Conservation (phyloP, 2,888 invertebrate species). For the Strigamia maritima region DNA sequence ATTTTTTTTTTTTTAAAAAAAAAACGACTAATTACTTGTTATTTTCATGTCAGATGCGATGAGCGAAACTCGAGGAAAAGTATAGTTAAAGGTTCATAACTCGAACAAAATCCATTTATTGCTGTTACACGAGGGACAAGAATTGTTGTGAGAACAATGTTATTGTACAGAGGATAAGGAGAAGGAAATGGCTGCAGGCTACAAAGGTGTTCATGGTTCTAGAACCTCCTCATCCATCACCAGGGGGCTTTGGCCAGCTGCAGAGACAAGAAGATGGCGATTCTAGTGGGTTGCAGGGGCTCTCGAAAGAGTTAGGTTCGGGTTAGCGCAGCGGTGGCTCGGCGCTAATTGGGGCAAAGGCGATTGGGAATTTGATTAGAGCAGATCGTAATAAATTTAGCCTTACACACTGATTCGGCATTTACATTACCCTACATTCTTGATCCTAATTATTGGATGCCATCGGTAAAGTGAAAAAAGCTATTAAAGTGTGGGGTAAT, state of each 20-base stretch:
- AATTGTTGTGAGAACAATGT: not conserved
- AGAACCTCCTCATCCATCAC: conserved; percentile 20
- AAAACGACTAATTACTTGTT: not conserved
- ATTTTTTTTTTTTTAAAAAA: not conserved
- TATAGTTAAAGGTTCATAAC: not conserved
- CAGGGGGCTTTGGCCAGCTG: not conserved
- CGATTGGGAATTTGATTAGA: conserved; percentile 20
- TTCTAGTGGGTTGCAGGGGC: not conserved
- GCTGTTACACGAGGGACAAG: too few relatives aligned
- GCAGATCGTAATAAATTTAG: conserved; percentile 9
- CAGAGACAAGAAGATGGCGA: conserved; percentile 18
- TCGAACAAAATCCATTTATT: not conserved
- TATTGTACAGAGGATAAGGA: not conserved
- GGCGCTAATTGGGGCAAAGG: conserved; percentile 22
- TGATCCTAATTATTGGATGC: conserved; percentile 13
- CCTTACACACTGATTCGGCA: not conserved
- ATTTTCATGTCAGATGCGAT: not conserved
- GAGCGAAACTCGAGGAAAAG: not conserved
- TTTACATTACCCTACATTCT: not conserved
- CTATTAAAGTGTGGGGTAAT: not conserved
- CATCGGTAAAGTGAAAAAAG: not conserved
- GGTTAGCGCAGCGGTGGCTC: not conserved
- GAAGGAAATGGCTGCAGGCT: not conserved
- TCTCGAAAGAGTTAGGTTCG: not conserved
- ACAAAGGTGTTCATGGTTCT: not conserved